Base-by-base conservation (phyloP, 2,797 vertebrate species). In the Gymnoscopelus braueri region DNA sequence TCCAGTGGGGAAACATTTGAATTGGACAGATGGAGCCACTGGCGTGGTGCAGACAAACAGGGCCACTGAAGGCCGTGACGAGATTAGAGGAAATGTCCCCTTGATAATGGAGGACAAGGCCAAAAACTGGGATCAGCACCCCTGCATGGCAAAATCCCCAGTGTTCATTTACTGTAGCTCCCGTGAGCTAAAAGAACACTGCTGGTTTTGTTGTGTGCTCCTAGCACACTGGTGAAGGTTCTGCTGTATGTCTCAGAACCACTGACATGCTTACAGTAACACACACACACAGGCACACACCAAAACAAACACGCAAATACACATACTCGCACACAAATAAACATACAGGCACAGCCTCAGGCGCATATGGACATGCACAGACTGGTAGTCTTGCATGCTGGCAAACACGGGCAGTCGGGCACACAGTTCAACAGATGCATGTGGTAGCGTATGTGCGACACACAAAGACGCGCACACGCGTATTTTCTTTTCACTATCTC, bases 91-190 rank as follows among this genome's bases (percentile, higher is more conserved):
- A 88, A 80, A 86, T 78, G 81, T 56, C 13, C 63, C 60, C 61
- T 65, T 65, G 74, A 80, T 85, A 75, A 83, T 84, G 55, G 24
- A 58, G 75, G 84, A 84, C 64, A 79, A 72, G 32, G 32, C 32
- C 32, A 32, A 32, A 29, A 3, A 29, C 2, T 29, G 26, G 26
- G 26, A 29, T 29, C 26, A 29, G 26, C 26, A 1, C 26, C 26
- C 2, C 26, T 29, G 26, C 26, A 29, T 29, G 26, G 26, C 26
- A 29, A 29, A 29, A 29, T 29, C 26, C 1, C 26, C 26, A 29
- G 2, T 29, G 26, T 29, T 29, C 26, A 29, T 29, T 29, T 29
- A 29, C 26, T 29, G 32, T 32, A 32, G 29, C 29, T 19, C 29
- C 29, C 3, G 29, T 5, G 3, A 32, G 29, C 29, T 32, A 32